Base-by-base conservation (phyloP, 2,113 vertebrate genomes). In the Carassius carassius region DNA sequence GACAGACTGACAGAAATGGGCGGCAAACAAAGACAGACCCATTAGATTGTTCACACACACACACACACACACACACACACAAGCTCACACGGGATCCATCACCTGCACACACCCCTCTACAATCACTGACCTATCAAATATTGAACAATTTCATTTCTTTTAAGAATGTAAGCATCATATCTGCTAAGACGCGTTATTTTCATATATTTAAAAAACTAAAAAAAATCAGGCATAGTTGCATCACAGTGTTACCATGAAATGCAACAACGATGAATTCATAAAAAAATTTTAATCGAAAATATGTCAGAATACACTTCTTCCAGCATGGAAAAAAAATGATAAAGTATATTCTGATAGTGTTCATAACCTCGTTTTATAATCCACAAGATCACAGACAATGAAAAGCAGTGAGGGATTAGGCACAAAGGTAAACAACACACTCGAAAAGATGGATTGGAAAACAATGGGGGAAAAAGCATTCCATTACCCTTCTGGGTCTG, bases 401-500 rank as follows among this genome's bases (percentile, higher is more conserved):
- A 19, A 78, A 79, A 29, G 16, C 44, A 69, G 23, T 16, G 23
- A 62, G 82, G 77, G 78, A 81, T 84, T 87, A 84, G 82, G 63
- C 84, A 69, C 49, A 51, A 79, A 84, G 81, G 65, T 89, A 84
- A 88, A 89, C 84, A 86, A 69, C 78, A 75, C 51, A 75, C 65
- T 87, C 32, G 85, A 21, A 88, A 86, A 82, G 21, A 81, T 13
- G n/a, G 62, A 77, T 83, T 84, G 82, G n/a, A 82, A 88, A 79
- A 41, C 72, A 75, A 37, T 56, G 54, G 13, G 62, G 85, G 41
- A 23, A 72, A n/a, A 73, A 84, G 47, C 10, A 29, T 65, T 87
- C 67, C 72, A 87, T 92, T 96, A 99, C 98, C 98, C 97, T 98
- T 99, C 91, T 98, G 97, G 92, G 96, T 97, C 94, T 99, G 98